A percentile compares a stretch with the other conserved stretches of the same genome.
These are phyloP conservation scores for Bimastos eiseni DNA, from an alignment of 2,888 invertebrate species.

Conservation along the genomic window DNA sequence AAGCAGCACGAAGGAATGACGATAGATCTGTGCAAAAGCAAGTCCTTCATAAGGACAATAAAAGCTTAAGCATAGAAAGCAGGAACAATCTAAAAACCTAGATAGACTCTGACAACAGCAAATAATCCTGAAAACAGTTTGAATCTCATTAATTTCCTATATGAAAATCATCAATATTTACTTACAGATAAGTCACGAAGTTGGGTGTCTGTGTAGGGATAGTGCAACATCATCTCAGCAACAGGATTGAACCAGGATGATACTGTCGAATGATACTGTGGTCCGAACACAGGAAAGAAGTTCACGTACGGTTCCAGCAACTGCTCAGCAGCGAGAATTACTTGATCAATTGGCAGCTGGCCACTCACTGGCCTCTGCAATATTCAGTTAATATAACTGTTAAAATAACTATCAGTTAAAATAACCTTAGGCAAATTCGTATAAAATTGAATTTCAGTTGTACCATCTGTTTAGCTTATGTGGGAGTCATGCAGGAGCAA, in stretches of 20 bases:
- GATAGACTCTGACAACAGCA: background rate
- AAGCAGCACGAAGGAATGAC: background rate
- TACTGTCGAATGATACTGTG: background rate
- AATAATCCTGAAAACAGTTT: background rate
- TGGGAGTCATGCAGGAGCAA: background rate
- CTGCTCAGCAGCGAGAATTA: background rate
- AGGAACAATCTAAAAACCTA: background rate
- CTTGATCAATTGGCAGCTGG: background rate
- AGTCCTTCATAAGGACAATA: background rate
- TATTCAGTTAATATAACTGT: background rate
- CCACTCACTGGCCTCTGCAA: background rate
- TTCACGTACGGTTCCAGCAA: background rate
- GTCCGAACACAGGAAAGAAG: conserved; percentile 3
- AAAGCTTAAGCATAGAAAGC: background rate
- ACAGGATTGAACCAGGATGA: background rate
- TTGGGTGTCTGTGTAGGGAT: background rate
- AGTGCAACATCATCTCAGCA: background rate
- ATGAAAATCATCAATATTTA: background rate
- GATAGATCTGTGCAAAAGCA: background rate
- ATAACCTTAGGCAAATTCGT: background rate
- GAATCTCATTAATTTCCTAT: background rate
- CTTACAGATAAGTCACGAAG: background rate
- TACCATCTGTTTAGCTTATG: background rate
- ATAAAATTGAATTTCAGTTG: background rate
- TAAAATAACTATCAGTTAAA: too few species aligned